Evolutionary conservation across 2,888 invertebrate species (phyloP).

Genomic region (Celastrina argiolus): DNA sequence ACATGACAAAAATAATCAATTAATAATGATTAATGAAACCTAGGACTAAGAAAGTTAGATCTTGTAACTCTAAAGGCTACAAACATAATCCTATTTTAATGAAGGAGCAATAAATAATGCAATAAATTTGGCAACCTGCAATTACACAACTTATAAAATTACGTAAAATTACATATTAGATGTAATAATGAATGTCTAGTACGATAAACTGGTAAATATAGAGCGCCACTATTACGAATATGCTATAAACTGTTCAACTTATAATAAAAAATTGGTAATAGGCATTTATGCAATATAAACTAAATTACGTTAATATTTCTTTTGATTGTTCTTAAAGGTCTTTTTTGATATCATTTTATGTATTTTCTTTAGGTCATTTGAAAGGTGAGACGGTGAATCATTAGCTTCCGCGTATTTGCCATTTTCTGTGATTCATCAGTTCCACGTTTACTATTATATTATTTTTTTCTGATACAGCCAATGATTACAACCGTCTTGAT

Average conservation of each 20-base stretch:
- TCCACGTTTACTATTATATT: neutral
- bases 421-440: neutral
- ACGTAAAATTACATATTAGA: slow-evolving; percentile 1
- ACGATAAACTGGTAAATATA: neutral
- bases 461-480: neutral
- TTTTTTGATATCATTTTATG: neutral
- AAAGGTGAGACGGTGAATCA: slow-evolving; percentile 2
- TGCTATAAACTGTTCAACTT: neutral
- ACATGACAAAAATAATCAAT: neutral
- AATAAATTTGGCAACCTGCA: neutral
- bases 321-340: neutral
- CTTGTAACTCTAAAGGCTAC: neutral
- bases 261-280: neutral
- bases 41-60: neutral
- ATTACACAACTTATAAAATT: neutral
- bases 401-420: slow-evolving; percentile 7
- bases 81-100: neutral
- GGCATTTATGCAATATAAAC: neutral
- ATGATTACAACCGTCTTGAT: no score
- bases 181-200: neutral
- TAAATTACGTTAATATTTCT: neutral
- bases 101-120: neutral
- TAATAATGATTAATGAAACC: neutral
- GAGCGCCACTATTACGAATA: neutral
- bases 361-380: neutral